phyloP scores from a whole-genome alignment of 2,113 vertebrate genomes.

The Esox niger region DNA sequence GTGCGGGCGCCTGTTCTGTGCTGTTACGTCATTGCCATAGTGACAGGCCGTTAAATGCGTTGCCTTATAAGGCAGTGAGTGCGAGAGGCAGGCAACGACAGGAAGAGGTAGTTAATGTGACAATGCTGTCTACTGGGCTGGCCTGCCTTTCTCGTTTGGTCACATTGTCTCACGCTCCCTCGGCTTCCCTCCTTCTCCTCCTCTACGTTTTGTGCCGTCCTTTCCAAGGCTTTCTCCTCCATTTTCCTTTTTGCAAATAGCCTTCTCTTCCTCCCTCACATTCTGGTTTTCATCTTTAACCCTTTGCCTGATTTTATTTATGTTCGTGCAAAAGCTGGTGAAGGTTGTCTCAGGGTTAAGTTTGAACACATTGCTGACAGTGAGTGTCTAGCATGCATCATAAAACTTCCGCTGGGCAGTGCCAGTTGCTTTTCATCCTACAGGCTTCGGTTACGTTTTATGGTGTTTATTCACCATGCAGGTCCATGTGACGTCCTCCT shows the following conservation, averaged over 20 bases:
- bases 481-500: background rate
- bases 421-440: too few relatives aligned
- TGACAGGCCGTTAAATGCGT: conserved; percentile 54
- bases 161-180: conserved; percentile 44
- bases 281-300: background rate
- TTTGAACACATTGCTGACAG: too few relatives aligned
- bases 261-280: background rate
- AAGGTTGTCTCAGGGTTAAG: too few relatives aligned
- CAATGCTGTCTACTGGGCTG: conserved; percentile 60
- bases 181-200: background rate
- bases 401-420: too few relatives aligned
- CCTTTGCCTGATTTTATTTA: background rate
- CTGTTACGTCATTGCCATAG: conserved; percentile 61
- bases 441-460: too few relatives aligned
- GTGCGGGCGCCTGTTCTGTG: conserved; percentile 48
- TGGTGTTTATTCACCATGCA: background rate
- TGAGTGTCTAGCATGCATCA: too few relatives aligned
- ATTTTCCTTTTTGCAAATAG: background rate
- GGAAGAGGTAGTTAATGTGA: conserved; percentile 66
- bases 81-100: conserved; percentile 48
- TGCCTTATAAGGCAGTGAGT: conserved; percentile 72
- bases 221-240: too few relatives aligned
- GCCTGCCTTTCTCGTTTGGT: conserved; percentile 62
- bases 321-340: too few relatives aligned
- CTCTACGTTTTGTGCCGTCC: background rate